Evolutionary conservation across 2,888 invertebrate genomes (phyloP).

Genomic region (Junonia oenone): DNA sequence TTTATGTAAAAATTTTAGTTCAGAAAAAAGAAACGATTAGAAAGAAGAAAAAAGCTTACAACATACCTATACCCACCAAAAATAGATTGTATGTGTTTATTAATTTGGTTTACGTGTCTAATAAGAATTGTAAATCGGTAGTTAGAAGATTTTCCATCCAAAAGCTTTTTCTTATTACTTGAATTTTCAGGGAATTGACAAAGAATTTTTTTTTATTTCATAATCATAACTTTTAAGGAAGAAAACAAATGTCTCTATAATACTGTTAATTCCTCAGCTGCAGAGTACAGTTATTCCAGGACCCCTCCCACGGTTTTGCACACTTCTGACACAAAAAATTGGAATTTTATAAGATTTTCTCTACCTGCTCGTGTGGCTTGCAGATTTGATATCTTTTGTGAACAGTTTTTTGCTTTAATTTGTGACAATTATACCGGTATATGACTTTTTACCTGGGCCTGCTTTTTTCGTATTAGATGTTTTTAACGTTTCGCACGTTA

Average conservation of each 20-base stretch:
- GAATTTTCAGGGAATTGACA: too few species aligned
- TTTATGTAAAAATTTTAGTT: slow-evolving; percentile 33
- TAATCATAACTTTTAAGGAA: not conserved
- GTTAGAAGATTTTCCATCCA: not conserved
- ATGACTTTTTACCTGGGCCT: slow-evolving; percentile 77
- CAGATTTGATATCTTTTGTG: slow-evolving; percentile 78
- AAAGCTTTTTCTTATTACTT: too few species aligned
- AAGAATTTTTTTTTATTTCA: not conserved
- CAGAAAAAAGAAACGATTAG: slow-evolving; percentile 15
- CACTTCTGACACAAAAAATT: slow-evolving; percentile 58
- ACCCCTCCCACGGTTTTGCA: slow-evolving; percentile 76
- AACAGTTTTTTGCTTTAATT: slow-evolving; percentile 74
- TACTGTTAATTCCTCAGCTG: not conserved
- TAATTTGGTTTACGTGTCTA: not conserved
- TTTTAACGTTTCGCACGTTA: slow-evolving; percentile 65
- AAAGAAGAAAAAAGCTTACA: slow-evolving; percentile 10
- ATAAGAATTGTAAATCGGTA: not conserved
- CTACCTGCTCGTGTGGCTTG: slow-evolving; percentile 80
- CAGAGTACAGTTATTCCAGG: slow-evolving; percentile 62
- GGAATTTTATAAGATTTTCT: slow-evolving; percentile 56
- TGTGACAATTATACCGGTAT: slow-evolving; percentile 80
- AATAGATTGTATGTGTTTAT: not conserved
- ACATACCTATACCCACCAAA: not conserved
- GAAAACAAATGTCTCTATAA: not conserved
- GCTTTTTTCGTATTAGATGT: slow-evolving; percentile 56